Base-by-base conservation (phyloP, 2,888 invertebrate genomes). In the Craniophora ligustri region DNA sequence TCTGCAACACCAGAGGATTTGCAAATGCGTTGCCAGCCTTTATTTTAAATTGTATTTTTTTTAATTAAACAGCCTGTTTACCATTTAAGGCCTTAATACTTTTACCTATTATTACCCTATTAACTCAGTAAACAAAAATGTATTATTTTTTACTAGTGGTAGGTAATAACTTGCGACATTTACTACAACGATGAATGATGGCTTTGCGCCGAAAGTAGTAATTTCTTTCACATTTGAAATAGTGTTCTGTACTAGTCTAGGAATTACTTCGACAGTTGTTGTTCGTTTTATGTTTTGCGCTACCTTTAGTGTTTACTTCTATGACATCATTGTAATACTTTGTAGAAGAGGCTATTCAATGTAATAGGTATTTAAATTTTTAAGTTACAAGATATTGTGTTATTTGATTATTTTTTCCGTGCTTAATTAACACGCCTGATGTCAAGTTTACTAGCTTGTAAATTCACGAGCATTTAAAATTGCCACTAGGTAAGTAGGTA, bases 181-280 rank as follows among this genome's bases (percentile, higher is more conserved):
- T 41, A 64, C 35, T 41, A 64, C 64, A 28, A 36, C 57, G 14
- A 64, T 31, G 21, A 64, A 41, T 50, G 13, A 41, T 32, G 34
- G 21, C 31, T 14, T 14, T 8, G 14, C 21, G 18, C 1, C 16
- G 11, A 19, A 32, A 28, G 40, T 40, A 49, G 21, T 18, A 40
- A 51, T 55, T 69, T 50, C 58, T 62, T 47, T 42, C 38, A 42
- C 53, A 69, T 62, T 66, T 48, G 39, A 51, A 62, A 58, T 44
- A 48, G 39, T 39, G 16, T 51, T n/a, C n/a, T n/a, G n/a, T 49
- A 32, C 40, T 36, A 5, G 11, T 14, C 18, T 57, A 58, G 67
- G 55, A 66, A 68, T 66, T 55, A 40, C 58, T 32, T 18, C 44
- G 45, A 35, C 36, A 40, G 44, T 21, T 44, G 34, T 62, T 49